phyloP scores from a whole-genome alignment of 2,888 invertebrate genomes.

The Ligdia adustata region DNA sequence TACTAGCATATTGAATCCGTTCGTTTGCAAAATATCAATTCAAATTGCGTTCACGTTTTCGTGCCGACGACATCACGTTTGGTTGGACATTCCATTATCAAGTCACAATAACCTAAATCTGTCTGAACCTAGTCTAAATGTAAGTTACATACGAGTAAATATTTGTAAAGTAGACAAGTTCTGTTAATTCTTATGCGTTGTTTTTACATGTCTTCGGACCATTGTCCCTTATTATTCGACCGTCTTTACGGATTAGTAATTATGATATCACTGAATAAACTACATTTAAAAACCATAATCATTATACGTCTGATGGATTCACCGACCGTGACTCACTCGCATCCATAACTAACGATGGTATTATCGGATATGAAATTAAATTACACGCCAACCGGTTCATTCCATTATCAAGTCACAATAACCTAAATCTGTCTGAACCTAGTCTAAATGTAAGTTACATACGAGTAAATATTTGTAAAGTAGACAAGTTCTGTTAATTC shows the following conservation, averaged over 20 bases:
- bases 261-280: constrained; percentile 48
- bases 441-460: no score
- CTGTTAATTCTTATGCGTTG: no score
- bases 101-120: constrained; percentile 55
- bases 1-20: constrained; percentile 27
- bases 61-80: constrained; percentile 57
- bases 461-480: no score
- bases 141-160: no score
- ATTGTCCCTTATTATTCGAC: no score
- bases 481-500: no score
- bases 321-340: constrained; percentile 58
- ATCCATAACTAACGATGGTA: constrained; percentile 47
- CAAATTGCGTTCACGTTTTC: constrained; percentile 54
- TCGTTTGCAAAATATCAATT: constrained; percentile 45
- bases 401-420: constrained; percentile 61
- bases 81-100: constrained; percentile 60
- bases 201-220: no score
- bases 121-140: no score
- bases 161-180: no score
- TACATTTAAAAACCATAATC: constrained; percentile 50
- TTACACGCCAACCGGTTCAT: constrained; percentile 68
- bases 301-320: constrained; percentile 44
- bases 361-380: constrained; percentile 61
- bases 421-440: constrained; percentile 56
- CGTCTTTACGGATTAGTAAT: constrained; percentile 31